Base-by-base conservation (phyloP, 2,113 vertebrate genomes). In the Eidolon helvum region DNA sequence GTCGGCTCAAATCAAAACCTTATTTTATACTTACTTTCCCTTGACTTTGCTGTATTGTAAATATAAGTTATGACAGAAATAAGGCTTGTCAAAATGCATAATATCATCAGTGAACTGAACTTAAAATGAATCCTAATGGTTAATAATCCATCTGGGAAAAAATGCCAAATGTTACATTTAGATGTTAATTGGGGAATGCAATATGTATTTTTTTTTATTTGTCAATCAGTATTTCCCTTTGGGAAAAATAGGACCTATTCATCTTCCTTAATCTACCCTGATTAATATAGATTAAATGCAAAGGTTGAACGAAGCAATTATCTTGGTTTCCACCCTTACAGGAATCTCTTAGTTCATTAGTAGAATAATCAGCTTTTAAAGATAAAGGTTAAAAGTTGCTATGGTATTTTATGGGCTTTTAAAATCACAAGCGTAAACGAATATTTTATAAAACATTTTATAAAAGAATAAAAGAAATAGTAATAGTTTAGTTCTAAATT, bases 51-150 rank as follows among this genome's bases (percentile, higher is more conserved):
- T 79, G 2, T 97, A 53, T 93, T 98, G 30, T 95, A 96, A 97
- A 90, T 97, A 53, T 30, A 96, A 88, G 19, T 96, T 97, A 85
- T 87, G 35, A 80, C 82, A 95, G 87, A 96, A 98, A 63, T 97
- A 97, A 96, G 35, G 48, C 89, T 78, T 98, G 40, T 97, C 96
- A 93, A 88, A 97, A 97, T 96, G 65, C 1, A 33, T 88, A 90
- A 35, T 88, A 90, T 94, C 2, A 79, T 97, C 89, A 93, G 91
- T 93, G 68, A 96, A 95, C 35, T 96, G 30, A 69, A 94, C 72
- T 96, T 96, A 38, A 96, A 98, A 80, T 98, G 61, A 98, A 96
- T 96, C 80, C 66, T 97, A 92, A 84, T 94, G 97, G 69, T 61
- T 98, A 97, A 97, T 74, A 98, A 98, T 79, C 65, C 94, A 95